Percentiles rank a stretch among this genome's conserved stretches.
phyloP scores from a whole-genome alignment of 2,797 vertebrate genomes.

The Acanthurus lineatus region DNA sequence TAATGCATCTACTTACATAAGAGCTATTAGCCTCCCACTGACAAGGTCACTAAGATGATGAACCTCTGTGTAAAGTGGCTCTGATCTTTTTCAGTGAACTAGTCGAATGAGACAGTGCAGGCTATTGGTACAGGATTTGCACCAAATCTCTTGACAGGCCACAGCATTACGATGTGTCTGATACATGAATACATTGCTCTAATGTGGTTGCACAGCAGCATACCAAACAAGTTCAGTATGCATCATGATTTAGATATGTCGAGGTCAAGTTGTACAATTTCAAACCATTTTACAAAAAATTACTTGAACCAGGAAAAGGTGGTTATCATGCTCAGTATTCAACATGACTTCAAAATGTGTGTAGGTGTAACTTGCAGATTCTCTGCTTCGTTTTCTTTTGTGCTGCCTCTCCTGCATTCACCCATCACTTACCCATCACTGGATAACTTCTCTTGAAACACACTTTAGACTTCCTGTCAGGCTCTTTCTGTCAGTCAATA shows the following conservation, averaged over 20 bases:
- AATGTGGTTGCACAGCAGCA: slow-evolving; percentile 14
- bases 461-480: slow-evolving; percentile 17
- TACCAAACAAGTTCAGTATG: slow-evolving; percentile 3
- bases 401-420: slow-evolving; percentile 8
- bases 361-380: background rate
- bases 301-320: background rate
- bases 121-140: slow-evolving; percentile 55
- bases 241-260: slow-evolving; percentile 15
- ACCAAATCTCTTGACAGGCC: slow-evolving; percentile 36
- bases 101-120: slow-evolving; percentile 50
- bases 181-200: slow-evolving; percentile 16
- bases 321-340: background rate
- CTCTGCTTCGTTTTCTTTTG: slow-evolving; percentile 14
- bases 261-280: slow-evolving; percentile 17
- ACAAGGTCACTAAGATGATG: slow-evolving; percentile 66
- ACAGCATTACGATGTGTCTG: slow-evolving; percentile 22
- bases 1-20: slow-evolving; percentile 57
- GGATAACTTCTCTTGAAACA: slow-evolving; percentile 32
- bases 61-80: slow-evolving; percentile 33
- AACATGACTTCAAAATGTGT: slow-evolving; percentile 11
- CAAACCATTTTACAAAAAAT: slow-evolving; percentile 5
- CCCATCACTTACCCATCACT: slow-evolving; percentile 18
- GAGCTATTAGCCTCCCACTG: slow-evolving; percentile 55
- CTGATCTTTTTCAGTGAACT: slow-evolving; percentile 56
- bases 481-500: slow-evolving; percentile 31